phyloP scores from a whole-genome alignment of 2,113 vertebrate genomes.

The Nymphicus hollandicus region DNA sequence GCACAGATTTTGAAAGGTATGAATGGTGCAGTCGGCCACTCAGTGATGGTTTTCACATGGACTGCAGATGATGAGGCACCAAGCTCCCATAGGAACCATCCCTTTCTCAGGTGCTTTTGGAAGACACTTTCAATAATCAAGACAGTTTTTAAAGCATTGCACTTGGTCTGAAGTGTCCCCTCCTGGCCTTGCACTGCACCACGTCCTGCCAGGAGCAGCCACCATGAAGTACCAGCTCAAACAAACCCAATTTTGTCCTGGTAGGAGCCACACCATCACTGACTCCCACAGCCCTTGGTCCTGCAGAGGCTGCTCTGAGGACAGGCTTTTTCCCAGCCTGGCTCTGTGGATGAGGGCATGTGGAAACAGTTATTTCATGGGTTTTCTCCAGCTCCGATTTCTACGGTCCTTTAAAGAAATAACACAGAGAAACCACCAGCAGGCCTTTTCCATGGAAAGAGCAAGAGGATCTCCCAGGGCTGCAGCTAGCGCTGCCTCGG shows the following conservation, averaged over 20 bases:
- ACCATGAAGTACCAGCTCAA: not conserved
- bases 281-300: not conserved
- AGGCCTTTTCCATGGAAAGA: not conserved
- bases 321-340: not conserved
- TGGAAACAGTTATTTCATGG: slow-evolving; percentile 5
- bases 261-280: not conserved
- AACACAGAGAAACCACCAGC: not conserved
- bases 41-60: not conserved
- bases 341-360: not conserved
- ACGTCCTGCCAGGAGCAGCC: not conserved
- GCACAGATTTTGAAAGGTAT: not conserved
- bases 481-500: not conserved
- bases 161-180: not conserved
- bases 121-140: not conserved
- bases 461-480: not conserved
- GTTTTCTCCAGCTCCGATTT: not conserved
- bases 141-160: not conserved
- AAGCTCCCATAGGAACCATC: not conserved
- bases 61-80: not conserved
- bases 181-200: not conserved
- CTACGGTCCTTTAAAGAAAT: not conserved
- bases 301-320: not conserved
- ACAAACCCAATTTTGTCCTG: not conserved
- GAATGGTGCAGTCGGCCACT: not conserved
- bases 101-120: not conserved